Percentiles rank a stretch among this genome's conserved stretches.
Conservation (phyloP, 2,797 vertebrate species). For the Menidia menidia region DNA sequence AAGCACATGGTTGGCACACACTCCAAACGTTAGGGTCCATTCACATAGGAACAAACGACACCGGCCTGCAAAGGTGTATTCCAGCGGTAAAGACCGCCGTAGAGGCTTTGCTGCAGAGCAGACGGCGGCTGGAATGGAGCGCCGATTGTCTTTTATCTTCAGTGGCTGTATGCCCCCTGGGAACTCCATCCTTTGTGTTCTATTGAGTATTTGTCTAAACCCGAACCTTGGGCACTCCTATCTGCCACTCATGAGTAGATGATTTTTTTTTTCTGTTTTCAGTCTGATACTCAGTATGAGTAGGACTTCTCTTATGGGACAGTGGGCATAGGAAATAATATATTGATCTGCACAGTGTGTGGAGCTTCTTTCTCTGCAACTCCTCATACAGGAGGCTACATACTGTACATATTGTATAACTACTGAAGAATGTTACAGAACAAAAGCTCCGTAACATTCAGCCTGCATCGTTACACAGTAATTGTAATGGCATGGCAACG, state of each 20-base stretch:
- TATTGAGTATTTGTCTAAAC: constrained; percentile 62
- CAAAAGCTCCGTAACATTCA: constrained; percentile 24
- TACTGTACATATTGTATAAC: constrained; percentile 98
- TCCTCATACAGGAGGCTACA: constrained; percentile 81
- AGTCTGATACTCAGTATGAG: constrained; percentile 79
- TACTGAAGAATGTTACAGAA: constrained; percentile 59
- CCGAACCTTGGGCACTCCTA: constrained; percentile 36
- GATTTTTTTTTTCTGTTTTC: constrained; percentile 58
- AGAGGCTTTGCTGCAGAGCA: constrained; percentile 19
- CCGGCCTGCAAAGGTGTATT: constrained; percentile 40
- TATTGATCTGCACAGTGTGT: constrained; percentile 52
- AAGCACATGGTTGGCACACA: constrained; percentile 43
- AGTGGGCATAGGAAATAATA: constrained; percentile 47
- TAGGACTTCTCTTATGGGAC: constrained; percentile 82
- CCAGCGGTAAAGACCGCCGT: constrained; percentile 26
- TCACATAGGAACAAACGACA: constrained; percentile 36
- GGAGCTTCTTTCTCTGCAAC: constrained; percentile 40
- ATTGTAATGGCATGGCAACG: constrained; percentile 45
- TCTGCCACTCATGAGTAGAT: constrained; percentile 55
- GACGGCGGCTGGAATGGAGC: constrained; percentile 40
- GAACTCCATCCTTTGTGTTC: constrained; percentile 52
- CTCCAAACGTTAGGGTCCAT: constrained; percentile 49
- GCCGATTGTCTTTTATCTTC: constrained; percentile 55
- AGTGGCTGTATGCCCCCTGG: constrained; percentile 73
- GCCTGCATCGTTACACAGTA: constrained; percentile 68